A percentile compares a stretch with the other conserved stretches of the same genome.
phyloP scores from a whole-genome alignment of 37 sponge, comb jelly and placozoan genomes.

The Lycopodina hypogea region DNA sequence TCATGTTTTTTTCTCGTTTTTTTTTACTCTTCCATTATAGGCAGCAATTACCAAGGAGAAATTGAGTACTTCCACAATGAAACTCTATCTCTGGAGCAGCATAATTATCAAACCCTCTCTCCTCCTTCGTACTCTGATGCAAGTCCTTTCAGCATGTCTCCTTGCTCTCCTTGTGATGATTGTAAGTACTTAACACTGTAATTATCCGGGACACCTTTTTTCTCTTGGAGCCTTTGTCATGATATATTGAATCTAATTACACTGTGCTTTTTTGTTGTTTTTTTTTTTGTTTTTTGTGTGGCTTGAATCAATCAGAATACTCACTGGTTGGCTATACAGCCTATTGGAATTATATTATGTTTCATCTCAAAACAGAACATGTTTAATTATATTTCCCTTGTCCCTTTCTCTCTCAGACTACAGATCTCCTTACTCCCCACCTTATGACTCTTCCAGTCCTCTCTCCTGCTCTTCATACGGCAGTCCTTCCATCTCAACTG shows the following conservation, averaged over 20 bases:
- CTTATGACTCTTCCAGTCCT: slow-evolving; percentile 28
- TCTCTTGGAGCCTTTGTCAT: no score
- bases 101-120: not conserved
- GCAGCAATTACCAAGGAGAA: not conserved
- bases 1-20: no score
- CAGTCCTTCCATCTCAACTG: slow-evolving; percentile 17
- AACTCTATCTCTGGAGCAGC: not conserved
- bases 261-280: no score
- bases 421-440: slow-evolving; percentile 21
- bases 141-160: not conserved
- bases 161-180: slow-evolving; percentile 23
- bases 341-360: no score
- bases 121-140: not conserved
- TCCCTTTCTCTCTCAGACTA: not conserved
- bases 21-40: not conserved
- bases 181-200: slow-evolving; percentile 4
- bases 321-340: no score
- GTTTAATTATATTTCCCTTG: not conserved
- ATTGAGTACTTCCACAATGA: not conserved
- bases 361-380: not conserved
- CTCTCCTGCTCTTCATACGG: not conserved
- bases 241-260: no score
- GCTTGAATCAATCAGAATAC: no score
- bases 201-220: not conserved
- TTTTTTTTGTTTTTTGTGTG: no score